Base-by-base conservation (phyloP, 1,140 invertebrate species). In the Hylyphantes graminicola region DNA sequence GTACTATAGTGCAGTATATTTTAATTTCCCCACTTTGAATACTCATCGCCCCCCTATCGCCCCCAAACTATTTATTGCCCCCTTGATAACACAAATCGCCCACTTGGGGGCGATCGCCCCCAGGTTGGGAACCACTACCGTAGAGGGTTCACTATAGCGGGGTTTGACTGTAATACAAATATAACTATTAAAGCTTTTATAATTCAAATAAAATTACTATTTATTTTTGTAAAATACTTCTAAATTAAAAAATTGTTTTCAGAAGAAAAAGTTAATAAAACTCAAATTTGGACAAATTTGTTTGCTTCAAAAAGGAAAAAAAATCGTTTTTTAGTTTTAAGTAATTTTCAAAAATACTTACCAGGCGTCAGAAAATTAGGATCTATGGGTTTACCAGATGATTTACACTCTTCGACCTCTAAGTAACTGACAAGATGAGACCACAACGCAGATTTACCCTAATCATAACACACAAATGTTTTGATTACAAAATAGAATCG, bases 361-460 rank as follows among this genome's bases (percentile, higher is more conserved):
- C 95, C 95, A 89, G 96, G 95, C 19, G 95, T 93, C 19, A 96
- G 90, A 89, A 93, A 94, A 88, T 95, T 95, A 1, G 94, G 93
- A 89, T 96, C 94, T 48, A 94, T 93, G 85, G 94, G 91, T 89
- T 94, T 93, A 68, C 92, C 91, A 0, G 93, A 91, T 85, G 93
- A 93, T 87, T 93, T 93, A 87, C 93, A 93, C 85, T 96, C 95
- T 87, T 97, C 95, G 65, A 95, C 89, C 88, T 98, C 96, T 88
- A 97, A 94, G 89, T 95, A 98, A 89, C 95, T 95, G 0, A 94
- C 92, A 13, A 98, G 91, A 89, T 98, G 96, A 68, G 96, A 95
- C 97, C 97, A 98, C 0, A 98, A 90, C 0, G 96, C 95, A 10
- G 96, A 98, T 90, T 98, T 98, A 10, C 96, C 96, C 91, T 93